phyloP scores from a whole-genome alignment of 2,113 vertebrate genomes.

The Cephalopterus ornatus region DNA sequence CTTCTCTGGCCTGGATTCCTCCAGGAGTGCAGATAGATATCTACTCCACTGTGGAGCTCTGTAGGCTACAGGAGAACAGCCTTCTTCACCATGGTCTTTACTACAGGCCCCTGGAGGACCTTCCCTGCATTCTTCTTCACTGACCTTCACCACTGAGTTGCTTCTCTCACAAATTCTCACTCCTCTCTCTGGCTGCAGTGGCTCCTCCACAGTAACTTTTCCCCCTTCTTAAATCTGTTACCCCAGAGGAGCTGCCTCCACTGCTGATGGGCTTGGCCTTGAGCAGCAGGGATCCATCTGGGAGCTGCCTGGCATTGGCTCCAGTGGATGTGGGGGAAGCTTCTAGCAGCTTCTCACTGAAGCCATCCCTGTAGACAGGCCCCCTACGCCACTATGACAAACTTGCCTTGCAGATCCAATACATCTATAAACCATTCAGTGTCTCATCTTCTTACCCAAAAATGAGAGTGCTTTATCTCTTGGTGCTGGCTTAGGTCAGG shows the following conservation, averaged over 20 bases:
- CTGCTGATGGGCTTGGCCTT: neutral
- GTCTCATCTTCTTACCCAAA: neutral
- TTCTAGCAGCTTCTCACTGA: neutral
- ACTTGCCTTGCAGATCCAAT: neutral
- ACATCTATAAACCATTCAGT: neutral
- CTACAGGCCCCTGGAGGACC: neutral
- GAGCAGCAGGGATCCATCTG: fast-evolving
- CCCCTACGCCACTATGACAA: fast-evolving
- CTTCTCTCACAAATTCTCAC: neutral
- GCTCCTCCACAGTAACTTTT: neutral
- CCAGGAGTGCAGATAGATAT: neutral
- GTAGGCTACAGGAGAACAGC: neutral
- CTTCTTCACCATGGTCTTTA: neutral
- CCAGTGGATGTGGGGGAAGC: neutral
- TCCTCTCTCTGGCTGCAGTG: neutral
- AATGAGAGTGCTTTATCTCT: fast-evolving
- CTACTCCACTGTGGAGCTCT: neutral
- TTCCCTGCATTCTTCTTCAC: neutral
- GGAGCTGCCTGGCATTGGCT: neutral
- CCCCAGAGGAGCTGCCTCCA: neutral
- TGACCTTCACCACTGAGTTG: neutral
- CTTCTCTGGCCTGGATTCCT: neutral
- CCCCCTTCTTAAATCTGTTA: neutral
- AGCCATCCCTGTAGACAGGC: neutral
- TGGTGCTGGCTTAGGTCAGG: neutral